Percentiles rank a stretch among this genome's conserved stretches.
These are phyloP conservation scores for Drosophila eugracilis DNA, from an alignment of 1,140 invertebrate species.

Conservation along the genomic window DNA sequence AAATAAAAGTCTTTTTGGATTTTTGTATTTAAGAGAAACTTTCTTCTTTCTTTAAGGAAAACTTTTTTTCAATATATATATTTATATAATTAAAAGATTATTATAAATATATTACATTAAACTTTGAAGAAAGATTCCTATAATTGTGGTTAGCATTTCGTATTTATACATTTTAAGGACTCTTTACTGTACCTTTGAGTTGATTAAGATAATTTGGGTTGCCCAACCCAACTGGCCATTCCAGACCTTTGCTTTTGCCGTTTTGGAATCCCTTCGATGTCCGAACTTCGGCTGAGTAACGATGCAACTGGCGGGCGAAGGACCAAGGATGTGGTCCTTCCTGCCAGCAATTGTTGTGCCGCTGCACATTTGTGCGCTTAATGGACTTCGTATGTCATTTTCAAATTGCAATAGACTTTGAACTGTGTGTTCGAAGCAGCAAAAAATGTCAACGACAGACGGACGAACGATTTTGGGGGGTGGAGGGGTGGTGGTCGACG, in stretches of 20 bases:
- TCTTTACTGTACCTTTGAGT: conserved; percentile 19
- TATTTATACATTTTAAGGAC: background rate
- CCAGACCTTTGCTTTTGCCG: conserved; percentile 14
- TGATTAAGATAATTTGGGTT: conserved; percentile 61
- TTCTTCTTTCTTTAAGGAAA: too few species aligned
- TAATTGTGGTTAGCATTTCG: too few species aligned
- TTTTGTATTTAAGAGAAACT: too few species aligned
- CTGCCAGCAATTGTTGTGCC: conserved; percentile 47
- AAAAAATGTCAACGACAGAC: conserved; percentile 76
- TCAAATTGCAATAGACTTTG: conserved; percentile 82
- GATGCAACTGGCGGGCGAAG: conserved; percentile 44
- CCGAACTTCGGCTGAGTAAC: conserved; percentile 27
- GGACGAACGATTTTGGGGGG: conserved; percentile 8
- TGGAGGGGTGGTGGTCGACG: too few species aligned
- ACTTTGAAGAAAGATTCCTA: too few species aligned
- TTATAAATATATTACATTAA: too few species aligned
- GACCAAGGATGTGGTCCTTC: conserved; percentile 10
- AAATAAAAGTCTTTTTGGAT: too few species aligned
- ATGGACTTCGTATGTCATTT: conserved; percentile 83
- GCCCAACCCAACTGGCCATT: conserved; percentile 42
- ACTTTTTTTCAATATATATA: background rate
- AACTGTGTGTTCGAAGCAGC: conserved; percentile 46
- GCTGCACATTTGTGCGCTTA: conserved; percentile 73
- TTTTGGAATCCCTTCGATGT: conserved; percentile 2
- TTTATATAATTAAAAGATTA: too few species aligned